These are phyloP conservation scores for Xenopus borealis DNA, from an alignment of 2,113 vertebrate species.

Conservation along the genomic window DNA sequence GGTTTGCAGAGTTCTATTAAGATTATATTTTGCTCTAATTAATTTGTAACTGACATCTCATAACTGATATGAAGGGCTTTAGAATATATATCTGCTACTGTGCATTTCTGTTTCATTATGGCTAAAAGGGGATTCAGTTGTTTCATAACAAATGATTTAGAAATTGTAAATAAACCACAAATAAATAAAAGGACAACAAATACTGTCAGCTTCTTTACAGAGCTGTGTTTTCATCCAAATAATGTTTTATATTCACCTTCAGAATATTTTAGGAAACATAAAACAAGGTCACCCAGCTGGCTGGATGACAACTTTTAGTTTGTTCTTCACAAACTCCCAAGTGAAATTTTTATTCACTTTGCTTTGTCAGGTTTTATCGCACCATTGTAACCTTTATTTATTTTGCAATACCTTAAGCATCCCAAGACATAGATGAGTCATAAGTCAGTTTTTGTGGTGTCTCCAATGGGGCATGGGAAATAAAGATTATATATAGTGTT, in stretches of 20 bases:
- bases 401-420: slow-evolving; percentile 1
- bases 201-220: too few species aligned
- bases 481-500: too few species aligned
- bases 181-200: too few species aligned
- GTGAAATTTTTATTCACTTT: slow-evolving; percentile 2
- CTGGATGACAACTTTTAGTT: not conserved
- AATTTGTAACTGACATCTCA: too few species aligned
- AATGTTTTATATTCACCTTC: not conserved
- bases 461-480: not conserved
- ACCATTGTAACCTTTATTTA: slow-evolving; percentile 4
- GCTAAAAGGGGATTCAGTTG: too few species aligned
- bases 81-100: too few species aligned
- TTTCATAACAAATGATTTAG: too few species aligned
- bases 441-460: not conserved
- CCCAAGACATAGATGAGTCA: not conserved
- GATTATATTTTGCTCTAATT: too few species aligned
- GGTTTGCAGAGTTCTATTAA: not conserved
- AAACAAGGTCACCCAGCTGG: slow-evolving; percentile 8
- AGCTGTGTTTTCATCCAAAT: not conserved
- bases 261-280: not conserved
- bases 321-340: not conserved
- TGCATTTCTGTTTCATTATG: too few species aligned
- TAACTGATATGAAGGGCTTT: too few species aligned
- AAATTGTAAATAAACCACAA: too few species aligned
- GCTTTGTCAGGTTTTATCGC: not conserved